Base-by-base conservation (phyloP, 1,140 invertebrate species). In the Aphidius ervi region DNA sequence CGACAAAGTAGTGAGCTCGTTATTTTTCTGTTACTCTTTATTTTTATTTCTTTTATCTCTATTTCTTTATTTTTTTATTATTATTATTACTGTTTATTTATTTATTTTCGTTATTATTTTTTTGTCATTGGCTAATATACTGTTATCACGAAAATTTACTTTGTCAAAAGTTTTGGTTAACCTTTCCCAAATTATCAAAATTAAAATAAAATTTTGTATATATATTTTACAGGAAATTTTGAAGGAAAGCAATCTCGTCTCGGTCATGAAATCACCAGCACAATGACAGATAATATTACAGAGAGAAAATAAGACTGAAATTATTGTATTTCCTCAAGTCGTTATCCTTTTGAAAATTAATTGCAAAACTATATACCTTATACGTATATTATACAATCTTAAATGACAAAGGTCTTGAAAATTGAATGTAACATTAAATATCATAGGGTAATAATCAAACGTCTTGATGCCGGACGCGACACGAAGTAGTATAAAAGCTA, bases 281-380 rank as follows among this genome's bases (percentile, higher is more conserved):
- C 16, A 37, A 46, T 7, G 31, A 61, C 43, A 16, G 31, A 49
- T 43, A 43, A 58, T 62, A 20, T 31, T 31, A 48, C 42, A 58
- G 43, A 16, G 48, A 50, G 48, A 50, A 10, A 47, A 57, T 37
- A 37, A 10, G 16, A 43, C 16, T 56, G 46, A 62, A 40, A 16
- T 6, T 45, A 42, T n/a, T 71, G 64, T 71, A 65, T 76, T 76
- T 78, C 75, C 74, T 72, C 56, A 67, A 75, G 70, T 74, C 76
- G 74, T 77, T 77, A 70, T 67, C 65, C 61, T 31, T 31, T 31
- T 64, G 63, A 59, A 69, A 74, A 78, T 78, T 76, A 78, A 78
- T 77, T 76, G 72, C 71, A 69, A 42, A 54, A 54, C 39, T 54
- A 16, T 40, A 10, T 9, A 39, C 4, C 2, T 31, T 3, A 31